phyloP scores from a whole-genome alignment of 2,888 invertebrate genomes.

The Digitonthophagus gazella region DNA sequence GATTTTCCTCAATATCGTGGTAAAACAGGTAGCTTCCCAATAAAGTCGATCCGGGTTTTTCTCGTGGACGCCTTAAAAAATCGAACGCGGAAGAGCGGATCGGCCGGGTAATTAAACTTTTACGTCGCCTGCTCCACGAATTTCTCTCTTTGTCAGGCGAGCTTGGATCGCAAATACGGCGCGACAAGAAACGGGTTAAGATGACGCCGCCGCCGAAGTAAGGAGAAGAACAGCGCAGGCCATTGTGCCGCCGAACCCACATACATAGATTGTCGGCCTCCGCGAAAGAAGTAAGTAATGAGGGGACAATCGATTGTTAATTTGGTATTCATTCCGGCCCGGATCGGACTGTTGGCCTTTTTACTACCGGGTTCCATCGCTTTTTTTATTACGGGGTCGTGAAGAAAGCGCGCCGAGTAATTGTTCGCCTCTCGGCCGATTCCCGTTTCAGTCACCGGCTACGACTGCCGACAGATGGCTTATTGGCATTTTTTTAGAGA shows the following conservation, averaged over 20 bases:
- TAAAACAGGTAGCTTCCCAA: neutral
- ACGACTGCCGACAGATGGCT: neutral
- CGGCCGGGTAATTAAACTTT: neutral
- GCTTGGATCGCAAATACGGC: neutral
- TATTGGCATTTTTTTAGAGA: neutral
- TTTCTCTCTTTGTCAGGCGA: neutral
- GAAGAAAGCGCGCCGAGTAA: neutral
- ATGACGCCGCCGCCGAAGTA: neutral
- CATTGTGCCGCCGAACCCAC: neutral
- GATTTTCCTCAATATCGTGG: neutral
- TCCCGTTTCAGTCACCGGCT: neutral
- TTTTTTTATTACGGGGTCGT: neutral
- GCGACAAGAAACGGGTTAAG: neutral
- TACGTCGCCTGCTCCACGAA: neutral
- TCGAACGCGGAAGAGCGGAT: neutral
- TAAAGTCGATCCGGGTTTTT: neutral
- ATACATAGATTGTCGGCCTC: constrained; percentile 19
- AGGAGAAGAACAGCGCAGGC: neutral
- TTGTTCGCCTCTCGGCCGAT: neutral
- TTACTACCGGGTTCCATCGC: neutral
- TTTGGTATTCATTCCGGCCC: constrained; percentile 24
- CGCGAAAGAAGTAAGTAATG: constrained; percentile 28
- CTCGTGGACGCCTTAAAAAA: neutral
- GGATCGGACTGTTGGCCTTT: neutral
- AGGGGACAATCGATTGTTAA: constrained; percentile 29